Conservation (phyloP, 1,140 invertebrate species). For the Apocrypta bakeri region DNA sequence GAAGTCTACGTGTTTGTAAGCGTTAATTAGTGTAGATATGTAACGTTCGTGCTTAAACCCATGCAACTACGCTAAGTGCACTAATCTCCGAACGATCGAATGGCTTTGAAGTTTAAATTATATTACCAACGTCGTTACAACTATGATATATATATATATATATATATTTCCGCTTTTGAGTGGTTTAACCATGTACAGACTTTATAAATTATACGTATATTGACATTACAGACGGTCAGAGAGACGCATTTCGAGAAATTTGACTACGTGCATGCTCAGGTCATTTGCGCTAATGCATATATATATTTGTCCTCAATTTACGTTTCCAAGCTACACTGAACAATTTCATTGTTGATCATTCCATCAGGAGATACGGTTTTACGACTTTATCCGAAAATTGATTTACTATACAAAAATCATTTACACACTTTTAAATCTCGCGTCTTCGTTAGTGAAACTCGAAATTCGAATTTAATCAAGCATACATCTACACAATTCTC, state of each 20-base stretch:
- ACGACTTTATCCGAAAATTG: no score
- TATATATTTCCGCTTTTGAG: no score
- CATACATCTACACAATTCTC: no score
- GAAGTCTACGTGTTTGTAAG: not conserved
- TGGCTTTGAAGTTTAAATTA: not conserved
- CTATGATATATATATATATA: no score
- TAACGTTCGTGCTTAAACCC: conserved; percentile 19
- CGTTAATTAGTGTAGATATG: conserved; percentile 23
- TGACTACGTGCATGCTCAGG: not conserved
- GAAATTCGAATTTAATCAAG: no score
- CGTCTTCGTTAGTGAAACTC: no score
- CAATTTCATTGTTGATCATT: not conserved
- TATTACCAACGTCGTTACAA: not conserved
- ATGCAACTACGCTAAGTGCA: conserved; percentile 27
- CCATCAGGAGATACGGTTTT: not conserved
- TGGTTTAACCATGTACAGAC: no score
- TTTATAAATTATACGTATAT: no score
- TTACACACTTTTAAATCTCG: no score
- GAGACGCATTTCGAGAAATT: not conserved
- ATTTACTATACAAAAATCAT: no score
- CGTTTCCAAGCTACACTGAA: not conserved
- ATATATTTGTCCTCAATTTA: not conserved
- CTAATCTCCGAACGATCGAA: conserved; percentile 35
- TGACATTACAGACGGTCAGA: not conserved
- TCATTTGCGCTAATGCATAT: not conserved